These are phyloP conservation scores for Heliocidaris tuberculata DNA, from an alignment of 35 echinoderm and acorn worm genomes.

Conservation along the genomic window DNA sequence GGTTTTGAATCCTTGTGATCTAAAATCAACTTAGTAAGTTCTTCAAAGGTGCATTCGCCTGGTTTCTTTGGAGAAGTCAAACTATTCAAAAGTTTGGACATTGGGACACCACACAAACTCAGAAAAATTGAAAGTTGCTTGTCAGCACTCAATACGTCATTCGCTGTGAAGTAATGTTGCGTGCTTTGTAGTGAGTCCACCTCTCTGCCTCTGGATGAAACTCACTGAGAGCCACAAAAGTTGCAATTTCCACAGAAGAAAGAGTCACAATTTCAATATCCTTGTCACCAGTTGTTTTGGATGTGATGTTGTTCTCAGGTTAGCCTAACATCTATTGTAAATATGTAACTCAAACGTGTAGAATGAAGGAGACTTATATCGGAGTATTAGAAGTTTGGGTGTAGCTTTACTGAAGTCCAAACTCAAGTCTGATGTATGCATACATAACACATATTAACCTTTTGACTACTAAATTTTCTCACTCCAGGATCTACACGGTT, in stretches of 20 bases:
- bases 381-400: too few species aligned
- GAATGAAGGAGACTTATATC: too few species aligned
- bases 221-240: conserved; percentile 38
- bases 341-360: too few species aligned
- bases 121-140: conserved; percentile 52
- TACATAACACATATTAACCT: too few species aligned
- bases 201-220: conserved; percentile 47
- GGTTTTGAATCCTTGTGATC: conserved; percentile 63
- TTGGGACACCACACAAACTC: conserved; percentile 12
- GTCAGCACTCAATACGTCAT: conserved; percentile 41
- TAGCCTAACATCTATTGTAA: too few species aligned
- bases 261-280: not conserved
- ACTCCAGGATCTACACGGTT: too few species aligned
- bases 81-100: conserved; percentile 52
- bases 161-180: conserved; percentile 62
- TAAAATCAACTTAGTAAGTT: conserved; percentile 52
- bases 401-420: too few species aligned
- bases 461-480: too few species aligned
- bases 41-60: conserved; percentile 46
- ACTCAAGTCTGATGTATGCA: too few species aligned
- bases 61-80: conserved; percentile 56
- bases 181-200: conserved; percentile 50
- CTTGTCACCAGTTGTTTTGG: conserved; percentile 41
- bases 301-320: not conserved
- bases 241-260: not conserved